Conservation (phyloP, 2,113 vertebrate genomes). For the Hydrochoerus hydrochaeris region DNA sequence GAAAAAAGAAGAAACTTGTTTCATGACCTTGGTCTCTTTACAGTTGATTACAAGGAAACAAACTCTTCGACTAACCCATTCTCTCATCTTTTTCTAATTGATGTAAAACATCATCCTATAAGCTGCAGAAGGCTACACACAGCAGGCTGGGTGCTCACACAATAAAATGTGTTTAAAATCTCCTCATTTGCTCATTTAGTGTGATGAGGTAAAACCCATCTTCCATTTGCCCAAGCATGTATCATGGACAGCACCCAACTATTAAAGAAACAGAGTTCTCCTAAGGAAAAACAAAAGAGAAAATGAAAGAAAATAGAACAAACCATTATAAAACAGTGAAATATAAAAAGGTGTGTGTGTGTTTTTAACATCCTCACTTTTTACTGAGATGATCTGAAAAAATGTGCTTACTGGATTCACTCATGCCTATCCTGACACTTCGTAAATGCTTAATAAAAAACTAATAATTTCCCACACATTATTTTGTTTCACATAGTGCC, state of each 20-base stretch:
- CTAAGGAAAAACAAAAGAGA: neutral
- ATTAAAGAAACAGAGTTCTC: conserved; percentile 10
- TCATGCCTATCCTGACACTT: conserved; percentile 35
- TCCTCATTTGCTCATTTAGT: neutral
- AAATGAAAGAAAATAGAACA: neutral
- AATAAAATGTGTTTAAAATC: conserved; percentile 62
- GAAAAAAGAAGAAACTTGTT: conserved; percentile 84
- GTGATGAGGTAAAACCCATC: neutral
- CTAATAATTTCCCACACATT: conserved; percentile 67
- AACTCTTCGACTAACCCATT: conserved; percentile 82
- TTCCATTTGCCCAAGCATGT: neutral
- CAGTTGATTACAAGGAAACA: conserved; percentile 87
- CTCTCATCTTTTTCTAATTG: conserved; percentile 85
- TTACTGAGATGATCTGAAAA: conserved; percentile 53
- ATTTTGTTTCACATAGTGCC: conserved; percentile 50
- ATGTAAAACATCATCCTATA: conserved; percentile 77
- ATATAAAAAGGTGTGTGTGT: conserved; percentile 52
- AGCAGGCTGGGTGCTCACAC: conserved; percentile 51
- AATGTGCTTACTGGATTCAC: conserved; percentile 47
- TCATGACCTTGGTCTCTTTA: conserved; percentile 86
- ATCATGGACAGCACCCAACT: neutral
- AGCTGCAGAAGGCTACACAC: conserved; percentile 63
- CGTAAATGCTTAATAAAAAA: conserved; percentile 58
- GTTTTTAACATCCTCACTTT: conserved; percentile 26
- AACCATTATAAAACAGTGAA: neutral